Evolutionary conservation across 2,797 vertebrate species (phyloP).

Genomic region (Okamejei kenojei): DNA sequence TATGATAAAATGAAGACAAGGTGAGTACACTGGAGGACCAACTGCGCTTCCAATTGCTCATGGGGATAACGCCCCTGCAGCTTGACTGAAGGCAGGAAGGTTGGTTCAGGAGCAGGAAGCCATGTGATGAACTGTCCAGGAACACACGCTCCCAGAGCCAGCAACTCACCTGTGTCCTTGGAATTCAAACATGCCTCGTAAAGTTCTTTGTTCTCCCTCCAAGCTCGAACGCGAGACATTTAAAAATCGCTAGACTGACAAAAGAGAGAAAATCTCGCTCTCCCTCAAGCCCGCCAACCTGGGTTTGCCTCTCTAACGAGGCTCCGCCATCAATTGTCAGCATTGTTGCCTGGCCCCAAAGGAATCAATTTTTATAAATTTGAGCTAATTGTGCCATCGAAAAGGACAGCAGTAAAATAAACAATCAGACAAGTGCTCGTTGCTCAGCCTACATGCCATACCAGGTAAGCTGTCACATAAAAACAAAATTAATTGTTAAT

Average conservation of each 20-base stretch:
- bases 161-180: no score
- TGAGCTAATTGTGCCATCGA: neutral
- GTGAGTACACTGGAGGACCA: no score
- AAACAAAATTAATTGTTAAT: constrained; percentile 29
- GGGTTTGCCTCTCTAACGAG: neutral
- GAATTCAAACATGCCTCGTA: no score
- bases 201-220: no score
- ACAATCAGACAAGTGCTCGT: neutral
- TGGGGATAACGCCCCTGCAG: no score
- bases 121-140: no score
- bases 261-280: neutral
- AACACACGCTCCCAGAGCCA: no score
- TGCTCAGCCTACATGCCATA: neutral
- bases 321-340: neutral
- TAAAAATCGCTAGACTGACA: neutral
- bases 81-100: no score
- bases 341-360: neutral
- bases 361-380: constrained; percentile 30
- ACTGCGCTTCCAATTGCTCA: no score
- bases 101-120: no score
- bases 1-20: no score
- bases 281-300: neutral
- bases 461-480: constrained; percentile 32
- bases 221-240: no score
- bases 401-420: constrained; percentile 1